These are phyloP conservation scores for Tanytarsus gracilentus DNA, from an alignment of 2,888 invertebrate genomes.

Conservation along the genomic window DNA sequence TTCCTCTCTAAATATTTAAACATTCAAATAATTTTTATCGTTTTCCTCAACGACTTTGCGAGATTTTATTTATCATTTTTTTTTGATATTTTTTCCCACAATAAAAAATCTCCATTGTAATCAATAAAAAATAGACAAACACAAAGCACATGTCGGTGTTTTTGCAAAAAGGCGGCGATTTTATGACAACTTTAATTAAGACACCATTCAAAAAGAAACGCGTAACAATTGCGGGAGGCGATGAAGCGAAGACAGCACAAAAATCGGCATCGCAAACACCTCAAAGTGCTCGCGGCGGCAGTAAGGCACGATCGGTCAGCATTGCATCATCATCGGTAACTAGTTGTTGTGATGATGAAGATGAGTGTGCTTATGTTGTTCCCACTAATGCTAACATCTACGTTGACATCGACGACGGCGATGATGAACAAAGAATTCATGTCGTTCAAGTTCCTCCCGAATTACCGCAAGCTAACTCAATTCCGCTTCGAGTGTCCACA, in stretches of 20 bases:
- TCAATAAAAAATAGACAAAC: not conserved
- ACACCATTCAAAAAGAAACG: slow-evolving; percentile 35
- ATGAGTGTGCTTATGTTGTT: slow-evolving; percentile 11
- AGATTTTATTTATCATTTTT: not conserved
- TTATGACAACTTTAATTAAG: slow-evolving; percentile 38
- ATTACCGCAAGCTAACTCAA: not conserved
- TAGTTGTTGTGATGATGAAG: slow-evolving; percentile 33
- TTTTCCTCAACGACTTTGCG: no score
- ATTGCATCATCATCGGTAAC: slow-evolving; percentile 44
- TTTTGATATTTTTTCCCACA: not conserved
- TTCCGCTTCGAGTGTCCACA: not conserved
- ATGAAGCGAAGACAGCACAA: slow-evolving; percentile 38
- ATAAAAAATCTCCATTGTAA: not conserved
- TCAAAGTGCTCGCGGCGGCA: slow-evolving; percentile 31
- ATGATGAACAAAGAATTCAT: not conserved
- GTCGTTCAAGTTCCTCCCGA: not conserved
- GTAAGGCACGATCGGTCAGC: slow-evolving; percentile 38
- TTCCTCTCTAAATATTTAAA: no score
- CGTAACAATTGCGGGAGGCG: slow-evolving; percentile 35
- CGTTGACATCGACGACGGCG: no score
- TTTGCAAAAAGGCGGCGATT: slow-evolving; percentile 40
- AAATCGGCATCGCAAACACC: slow-evolving; percentile 38
- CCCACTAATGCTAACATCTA: slow-evolving; percentile 27
- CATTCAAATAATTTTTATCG: no score
- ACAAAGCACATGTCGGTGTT: slow-evolving; percentile 5